These are phyloP conservation scores for Dendrolimus kikuchii DNA, from an alignment of 1,140 invertebrate genomes.

Conservation along the genomic window DNA sequence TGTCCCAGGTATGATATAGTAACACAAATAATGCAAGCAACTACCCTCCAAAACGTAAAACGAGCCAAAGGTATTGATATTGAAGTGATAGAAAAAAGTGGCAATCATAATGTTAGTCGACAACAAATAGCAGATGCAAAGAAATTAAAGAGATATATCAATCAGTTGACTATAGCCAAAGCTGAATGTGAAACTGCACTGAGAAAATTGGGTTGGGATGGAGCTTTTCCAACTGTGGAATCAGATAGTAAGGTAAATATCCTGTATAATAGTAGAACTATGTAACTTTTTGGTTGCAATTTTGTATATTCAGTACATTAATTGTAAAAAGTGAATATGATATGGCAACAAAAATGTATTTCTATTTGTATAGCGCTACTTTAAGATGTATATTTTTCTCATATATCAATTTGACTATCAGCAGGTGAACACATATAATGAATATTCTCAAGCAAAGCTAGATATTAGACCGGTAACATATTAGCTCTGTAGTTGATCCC, in stretches of 20 bases:
- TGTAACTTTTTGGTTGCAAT: no score
- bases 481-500: no score
- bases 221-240: constrained; percentile 77
- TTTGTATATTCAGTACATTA: no score
- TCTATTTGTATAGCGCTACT: no score
- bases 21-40: constrained; percentile 94
- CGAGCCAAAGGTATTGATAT: constrained; percentile 85
- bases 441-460: no score
- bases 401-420: no score
- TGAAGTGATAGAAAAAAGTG: constrained; percentile 76
- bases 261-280: background rate
- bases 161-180: constrained; percentile 89
- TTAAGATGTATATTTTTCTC: no score
- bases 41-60: constrained; percentile 91
- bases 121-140: constrained; percentile 81
- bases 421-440: no score
- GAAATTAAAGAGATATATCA: constrained; percentile 83
- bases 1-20: constrained; percentile 85
- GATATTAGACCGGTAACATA: no score
- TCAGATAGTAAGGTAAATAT: constrained; percentile 59
- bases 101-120: constrained; percentile 68
- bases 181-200: constrained; percentile 87
- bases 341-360: no score
- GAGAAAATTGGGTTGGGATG: constrained; percentile 83
- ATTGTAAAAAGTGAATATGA: no score